Percentiles rank a stretch among this genome's conserved stretches.
Conservation (phyloP, 1,140 invertebrate species). For the Pectinophora gossypiella region DNA sequence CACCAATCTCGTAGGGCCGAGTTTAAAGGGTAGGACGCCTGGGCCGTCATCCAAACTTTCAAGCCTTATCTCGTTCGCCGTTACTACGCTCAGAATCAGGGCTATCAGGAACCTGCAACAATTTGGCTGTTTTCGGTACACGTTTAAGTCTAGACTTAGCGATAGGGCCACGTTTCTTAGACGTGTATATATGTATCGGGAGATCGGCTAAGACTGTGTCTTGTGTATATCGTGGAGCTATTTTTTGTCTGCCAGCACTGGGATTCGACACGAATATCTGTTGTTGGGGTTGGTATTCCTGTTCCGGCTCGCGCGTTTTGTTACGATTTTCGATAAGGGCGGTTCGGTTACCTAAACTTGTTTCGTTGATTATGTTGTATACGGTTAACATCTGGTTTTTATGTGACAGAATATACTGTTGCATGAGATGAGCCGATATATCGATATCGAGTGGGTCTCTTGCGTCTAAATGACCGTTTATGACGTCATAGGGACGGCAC, state of each 20-base stretch:
- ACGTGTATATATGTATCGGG: slow-evolving; percentile 4
- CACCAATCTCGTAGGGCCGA: background rate
- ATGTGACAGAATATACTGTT: background rate
- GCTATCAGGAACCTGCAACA: slow-evolving; percentile 6
- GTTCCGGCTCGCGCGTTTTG: background rate
- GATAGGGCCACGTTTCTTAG: background rate
- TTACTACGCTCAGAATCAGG: background rate
- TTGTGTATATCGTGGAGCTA: background rate
- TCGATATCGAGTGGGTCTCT: slow-evolving; percentile 2
- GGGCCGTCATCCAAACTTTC: background rate
- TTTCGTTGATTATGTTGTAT: background rate
- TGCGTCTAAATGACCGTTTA: background rate
- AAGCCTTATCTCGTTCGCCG: background rate
- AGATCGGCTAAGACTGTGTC: slow-evolving; percentile 1
- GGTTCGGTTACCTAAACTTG: background rate
- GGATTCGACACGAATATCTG: slow-evolving; percentile 1
- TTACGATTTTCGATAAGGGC: background rate
- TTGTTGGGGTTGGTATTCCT: background rate
- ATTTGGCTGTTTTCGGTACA: background rate
- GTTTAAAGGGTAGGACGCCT: slow-evolving; percentile 3
- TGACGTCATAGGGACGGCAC: background rate
- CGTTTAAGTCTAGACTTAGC: slow-evolving; percentile 1
- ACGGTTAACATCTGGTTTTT: background rate
- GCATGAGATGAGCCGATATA: background rate
- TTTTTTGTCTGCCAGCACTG: background rate